Evolutionary conservation across 2,888 invertebrate genomes (phyloP), one percentile per base, ranked within the genome.

Genomic region (Nephrotoma appendiculata): DNA sequence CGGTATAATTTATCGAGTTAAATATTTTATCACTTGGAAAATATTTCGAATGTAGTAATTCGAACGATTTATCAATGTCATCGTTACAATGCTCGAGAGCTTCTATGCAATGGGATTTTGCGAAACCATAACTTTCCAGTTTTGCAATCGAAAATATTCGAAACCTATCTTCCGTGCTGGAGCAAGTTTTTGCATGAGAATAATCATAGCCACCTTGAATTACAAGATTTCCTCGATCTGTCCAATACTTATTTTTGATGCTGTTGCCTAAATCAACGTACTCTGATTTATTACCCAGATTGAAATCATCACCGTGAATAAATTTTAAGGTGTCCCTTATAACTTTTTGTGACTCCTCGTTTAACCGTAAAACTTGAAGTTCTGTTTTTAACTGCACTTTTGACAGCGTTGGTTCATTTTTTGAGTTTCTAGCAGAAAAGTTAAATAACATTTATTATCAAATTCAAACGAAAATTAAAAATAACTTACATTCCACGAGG

Each of bases 101-200:
- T 92, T 96, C 96, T 52, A 93, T 89, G 90, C 96, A 96, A 90
- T 97, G 96, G 2, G 92, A 92, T 89, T 93, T 93, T 88, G 95
- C 94, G 89, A 96, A 97, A 88, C 96, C 95, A 90, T 95, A 96
- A 89, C 94, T 95, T 91, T 95, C 95, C 89, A 96, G 92, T 89
- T 96, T 95, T 85, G 94, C 92, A 84, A 95, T 91, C 2, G 96
- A 96, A 92, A 95, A 96, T 88, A 94, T 93, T 89, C 94, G 93
- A 15, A 95, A 91, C 87, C 95, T 93, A 87, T 95, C 94, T 42
- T 94, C 93, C 71, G 88, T 44, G 11, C 87, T 87, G 88, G 92
- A 90, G 0, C 93, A 93, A 86, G 93, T 93, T 86, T 92, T 93
- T 89, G 93, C 93, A 42, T 91, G 90, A 0, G 96, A 95, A 91